A percentile compares a stretch with the other conserved stretches of the same genome.
Evolutionary conservation across 2,797 vertebrate genomes (phyloP).

Genomic region (Euphonia xanthogaster): DNA sequence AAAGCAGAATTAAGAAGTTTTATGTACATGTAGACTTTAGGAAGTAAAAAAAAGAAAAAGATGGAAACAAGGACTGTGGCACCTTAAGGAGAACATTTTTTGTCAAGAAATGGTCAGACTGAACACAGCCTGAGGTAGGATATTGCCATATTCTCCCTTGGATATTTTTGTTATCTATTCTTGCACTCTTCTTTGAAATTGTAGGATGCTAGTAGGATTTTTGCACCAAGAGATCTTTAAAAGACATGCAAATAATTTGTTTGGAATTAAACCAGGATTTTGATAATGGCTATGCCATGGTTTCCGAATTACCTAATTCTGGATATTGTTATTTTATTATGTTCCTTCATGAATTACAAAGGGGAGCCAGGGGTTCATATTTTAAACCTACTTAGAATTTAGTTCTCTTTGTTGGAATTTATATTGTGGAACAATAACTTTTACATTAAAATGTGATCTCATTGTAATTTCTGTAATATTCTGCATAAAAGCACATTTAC

Average conservation of each 20-base stretch:
- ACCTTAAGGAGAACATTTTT: background rate
- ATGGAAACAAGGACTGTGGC: background rate
- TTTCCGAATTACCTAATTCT: background rate
- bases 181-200: background rate
- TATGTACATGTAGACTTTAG: background rate
- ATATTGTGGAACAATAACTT: background rate
- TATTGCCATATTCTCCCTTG: background rate
- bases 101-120: slow-evolving; percentile 74
- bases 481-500: background rate
- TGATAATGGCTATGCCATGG: background rate
- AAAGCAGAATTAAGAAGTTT: slow-evolving; percentile 47
- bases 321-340: background rate
- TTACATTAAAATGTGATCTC: background rate
- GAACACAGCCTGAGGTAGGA: slow-evolving; percentile 83
- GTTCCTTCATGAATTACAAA: background rate
- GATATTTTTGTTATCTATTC: background rate
- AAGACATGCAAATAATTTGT: background rate
- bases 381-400: background rate
- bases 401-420: background rate
- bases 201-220: background rate
- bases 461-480: background rate
- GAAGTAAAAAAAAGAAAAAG: background rate
- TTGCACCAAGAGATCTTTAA: background rate
- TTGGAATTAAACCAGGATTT: background rate
- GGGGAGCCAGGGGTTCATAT: background rate